These are phyloP conservation scores for Steatornis caripensis DNA, from an alignment of 2,113 vertebrate genomes.

Conservation along the genomic window DNA sequence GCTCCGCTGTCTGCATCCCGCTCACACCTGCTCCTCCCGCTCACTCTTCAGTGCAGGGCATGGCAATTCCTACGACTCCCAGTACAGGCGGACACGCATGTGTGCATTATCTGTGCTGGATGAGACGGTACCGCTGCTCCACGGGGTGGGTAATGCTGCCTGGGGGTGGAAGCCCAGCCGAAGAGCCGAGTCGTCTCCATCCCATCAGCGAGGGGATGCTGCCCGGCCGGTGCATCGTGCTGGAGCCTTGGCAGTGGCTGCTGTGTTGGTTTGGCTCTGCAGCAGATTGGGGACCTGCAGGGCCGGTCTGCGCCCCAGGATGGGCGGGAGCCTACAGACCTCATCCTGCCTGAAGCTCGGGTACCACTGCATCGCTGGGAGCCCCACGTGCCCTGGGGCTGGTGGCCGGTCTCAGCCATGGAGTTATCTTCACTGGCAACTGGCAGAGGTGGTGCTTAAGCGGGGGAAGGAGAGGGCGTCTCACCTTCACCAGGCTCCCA, in stretches of 20 bases:
- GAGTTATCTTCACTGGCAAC: neutral
- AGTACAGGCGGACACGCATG: fast-evolving
- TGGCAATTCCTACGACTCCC: fast-evolving
- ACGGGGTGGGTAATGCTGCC: fast-evolving
- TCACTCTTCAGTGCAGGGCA: fast-evolving
- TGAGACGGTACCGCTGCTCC: fast-evolving
- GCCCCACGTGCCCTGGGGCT: fast-evolving
- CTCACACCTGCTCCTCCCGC: neutral
- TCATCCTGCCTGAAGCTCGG: fast-evolving
- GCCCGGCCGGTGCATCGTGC: fast-evolving
- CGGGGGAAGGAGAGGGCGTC: neutral
- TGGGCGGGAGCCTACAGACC: neutral
- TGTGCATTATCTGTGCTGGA: fast-evolving
- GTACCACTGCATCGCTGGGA: fast-evolving
- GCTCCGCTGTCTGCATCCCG: neutral
- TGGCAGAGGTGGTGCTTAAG: neutral
- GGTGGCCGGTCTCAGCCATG: fast-evolving
- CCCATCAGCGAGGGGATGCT: neutral
- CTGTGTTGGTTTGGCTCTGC: fast-evolving
- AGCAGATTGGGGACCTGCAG: fast-evolving
- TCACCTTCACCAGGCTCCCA: neutral
- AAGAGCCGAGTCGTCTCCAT: neutral
- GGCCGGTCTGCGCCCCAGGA: neutral
- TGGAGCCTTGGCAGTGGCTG: fast-evolving
- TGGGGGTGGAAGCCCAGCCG: fast-evolving